Base-by-base conservation (phyloP, 2,797 vertebrate genomes). In the Oreochromis grahami region DNA sequence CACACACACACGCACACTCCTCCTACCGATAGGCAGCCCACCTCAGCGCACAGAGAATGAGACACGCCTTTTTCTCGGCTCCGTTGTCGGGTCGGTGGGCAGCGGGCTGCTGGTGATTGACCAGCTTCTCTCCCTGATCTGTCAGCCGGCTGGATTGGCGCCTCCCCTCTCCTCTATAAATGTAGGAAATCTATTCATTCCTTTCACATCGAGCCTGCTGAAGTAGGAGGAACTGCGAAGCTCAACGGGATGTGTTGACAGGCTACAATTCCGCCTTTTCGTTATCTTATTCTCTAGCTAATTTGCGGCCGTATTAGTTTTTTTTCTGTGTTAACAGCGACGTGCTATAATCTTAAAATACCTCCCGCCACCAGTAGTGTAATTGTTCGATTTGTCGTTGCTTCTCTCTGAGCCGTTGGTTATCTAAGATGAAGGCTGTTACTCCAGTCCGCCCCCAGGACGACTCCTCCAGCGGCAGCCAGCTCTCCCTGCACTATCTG, bases 361-460 rank as follows among this genome's bases (percentile, higher is more conserved):
- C 43, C 52, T 78, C 50, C 70, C 58, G 76, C 68, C 84, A 29
- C 51, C 55, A 63, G 41, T 50, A 45, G 63, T 45, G 15, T 51
- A 38, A 82, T 90, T 90, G 38, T 88, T 90, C 78, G 52, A 36
- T 86, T 83, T 81, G 72, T 56, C 43, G 76, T 43, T 60, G 58
- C 55, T 60, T 83, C 51, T 84, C 58, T 48, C 72, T 60, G 85
- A 85, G 90, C 84, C 87, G 82, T 80, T 85, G 87, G 85, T 92
- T 92, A 90, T 91, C 88, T 88, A 93, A 93, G 94, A 97, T 99
- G 98, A 99, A 99, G 96, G 98, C 98, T 92, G 96, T 98, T 92
- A 97, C 97, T 94, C 98, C 98, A 63, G 96, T 97, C 92, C 97
- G 94, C 85, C 96, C 97, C 90, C 96, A 97, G 95, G 95, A 96